Conservation (phyloP, 2,888 invertebrate species). For the Athalia cordata region DNA sequence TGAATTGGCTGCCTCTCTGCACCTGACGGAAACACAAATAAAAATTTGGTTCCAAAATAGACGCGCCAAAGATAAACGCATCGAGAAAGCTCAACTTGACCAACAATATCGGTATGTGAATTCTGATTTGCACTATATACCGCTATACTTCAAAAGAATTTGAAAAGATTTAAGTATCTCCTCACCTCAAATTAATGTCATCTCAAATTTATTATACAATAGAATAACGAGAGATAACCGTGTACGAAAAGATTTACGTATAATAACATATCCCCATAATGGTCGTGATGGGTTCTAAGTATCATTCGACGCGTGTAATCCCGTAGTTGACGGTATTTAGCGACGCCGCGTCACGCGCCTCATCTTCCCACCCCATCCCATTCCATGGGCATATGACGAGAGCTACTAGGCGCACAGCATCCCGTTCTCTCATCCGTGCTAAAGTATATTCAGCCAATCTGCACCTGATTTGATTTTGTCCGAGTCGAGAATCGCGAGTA, state of each 20-base stretch:
- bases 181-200: too few species aligned
- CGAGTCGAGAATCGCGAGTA: conserved; percentile 28
- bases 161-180: too few species aligned
- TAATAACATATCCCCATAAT: too few species aligned
- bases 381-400: too few species aligned
- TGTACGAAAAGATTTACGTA: too few species aligned
- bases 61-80: conserved; percentile 95
- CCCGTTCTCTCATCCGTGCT: conserved; percentile 15
- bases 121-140: not conserved
- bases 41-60: conserved; percentile 97
- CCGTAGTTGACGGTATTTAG: conserved; percentile 37
- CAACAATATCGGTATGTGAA: conserved; percentile 91
- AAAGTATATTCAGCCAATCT: conserved; percentile 61
- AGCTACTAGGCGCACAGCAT: not conserved
- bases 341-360: not conserved
- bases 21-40: conserved; percentile 86
- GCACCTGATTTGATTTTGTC: conserved; percentile 55
- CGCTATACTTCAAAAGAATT: too few species aligned
- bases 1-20: conserved; percentile 83
- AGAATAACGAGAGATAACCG: too few species aligned
- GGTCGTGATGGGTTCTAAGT: not conserved
- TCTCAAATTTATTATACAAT: too few species aligned
- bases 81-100: conserved; percentile 96
- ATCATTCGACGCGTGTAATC: conserved; percentile 39
- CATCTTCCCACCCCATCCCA: too few species aligned